phyloP scores from a whole-genome alignment of 2,797 vertebrate species.

The Parotocinclus haroldoi region DNA sequence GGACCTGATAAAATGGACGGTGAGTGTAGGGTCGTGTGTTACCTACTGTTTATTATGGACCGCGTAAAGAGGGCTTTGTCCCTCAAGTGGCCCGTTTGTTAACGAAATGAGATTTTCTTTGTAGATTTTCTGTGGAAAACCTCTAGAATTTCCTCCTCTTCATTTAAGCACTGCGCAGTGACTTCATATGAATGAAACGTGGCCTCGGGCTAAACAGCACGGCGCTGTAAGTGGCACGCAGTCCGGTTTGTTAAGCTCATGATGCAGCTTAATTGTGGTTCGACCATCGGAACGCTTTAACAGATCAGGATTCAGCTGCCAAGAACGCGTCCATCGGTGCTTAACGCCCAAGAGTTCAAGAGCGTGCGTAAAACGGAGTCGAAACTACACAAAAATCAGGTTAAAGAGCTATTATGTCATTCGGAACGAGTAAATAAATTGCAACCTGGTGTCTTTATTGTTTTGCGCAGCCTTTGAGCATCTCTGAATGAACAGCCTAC shows the following conservation, averaged over 20 bases:
- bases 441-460: constrained; percentile 7
- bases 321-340: constrained; percentile 2
- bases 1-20: no score
- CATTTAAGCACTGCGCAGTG: no score
- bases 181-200: background rate
- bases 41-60: no score
- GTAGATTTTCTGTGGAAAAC: no score
- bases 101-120: no score
- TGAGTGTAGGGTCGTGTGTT: no score
- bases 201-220: constrained; percentile 5
- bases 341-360: constrained; percentile 16
- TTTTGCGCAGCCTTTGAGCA: constrained; percentile 48
- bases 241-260: background rate
- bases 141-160: no score
- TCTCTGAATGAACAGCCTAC: constrained; percentile 56
- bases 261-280: constrained; percentile 1
- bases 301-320: constrained; percentile 1
- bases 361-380: background rate
- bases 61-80: no score
- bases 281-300: constrained; percentile 3
- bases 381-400: background rate
- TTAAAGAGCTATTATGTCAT: constrained; percentile 11
- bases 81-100: no score
- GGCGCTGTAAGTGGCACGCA: constrained; percentile 1
- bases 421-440: constrained; percentile 30